Base-by-base conservation (phyloP, 2,113 vertebrate species). In the Ramphastos sulfuratus region DNA sequence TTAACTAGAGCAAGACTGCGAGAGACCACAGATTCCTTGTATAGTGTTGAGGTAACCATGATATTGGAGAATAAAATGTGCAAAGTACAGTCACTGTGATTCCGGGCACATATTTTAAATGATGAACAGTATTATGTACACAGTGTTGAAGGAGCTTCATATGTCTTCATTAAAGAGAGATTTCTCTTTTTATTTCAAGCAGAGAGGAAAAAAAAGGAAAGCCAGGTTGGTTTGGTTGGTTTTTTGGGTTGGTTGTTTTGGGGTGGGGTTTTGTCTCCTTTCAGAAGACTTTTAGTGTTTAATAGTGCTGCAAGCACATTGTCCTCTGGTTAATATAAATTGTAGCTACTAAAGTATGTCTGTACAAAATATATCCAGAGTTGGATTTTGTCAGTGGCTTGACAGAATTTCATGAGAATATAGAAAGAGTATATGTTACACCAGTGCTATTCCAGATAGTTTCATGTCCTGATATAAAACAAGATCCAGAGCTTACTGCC, bases 11-110 rank as follows among this genome's bases (percentile, higher is more conserved):
- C 97, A 90, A 98, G 98, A 55, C 97, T 99, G 73, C 97, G 98
- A 86, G 99, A 99, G 94, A 99, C 99, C 91, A 99, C 98, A 93
- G 99, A 99, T 96, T 98, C 99, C n/a, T 97, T 99, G 30, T 98
- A 98, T 23, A 98, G 98, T 46, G 97, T 98, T 94, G 98, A 99
- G 99, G 99, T 99, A 96, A 97, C 70, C 78, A 2, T 64, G 44
- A 58, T 39, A 67, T 35, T 85, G 39, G 56, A 79, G 37, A 85
- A 56, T 16, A 71, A 80, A 24, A 52, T 15, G 25, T 90, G 50
- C 42, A 52, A 82, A 86, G 37, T 61, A 31, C 18, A 60, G 39
- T 61, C 39, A 44, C 1, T 4, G n/a, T 2, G 7, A 28, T 44
- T 55, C 82, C 71, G 61, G 21, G 60, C 23, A 33, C 74, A 4